Conservation (phyloP, 2,113 vertebrate genomes). For the Progne subis region DNA sequence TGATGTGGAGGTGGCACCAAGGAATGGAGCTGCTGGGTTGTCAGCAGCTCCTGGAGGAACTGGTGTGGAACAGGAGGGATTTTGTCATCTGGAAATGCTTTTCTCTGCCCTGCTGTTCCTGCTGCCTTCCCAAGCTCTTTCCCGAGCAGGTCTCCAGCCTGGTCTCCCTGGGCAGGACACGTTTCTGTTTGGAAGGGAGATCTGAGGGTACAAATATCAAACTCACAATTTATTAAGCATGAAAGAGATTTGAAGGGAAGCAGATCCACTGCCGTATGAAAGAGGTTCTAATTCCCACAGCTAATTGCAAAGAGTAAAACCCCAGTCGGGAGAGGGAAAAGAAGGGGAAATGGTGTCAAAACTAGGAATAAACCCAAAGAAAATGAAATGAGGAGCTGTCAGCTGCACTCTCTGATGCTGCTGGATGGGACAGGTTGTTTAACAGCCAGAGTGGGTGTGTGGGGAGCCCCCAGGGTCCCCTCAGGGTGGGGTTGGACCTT, state of each 20-base stretch:
- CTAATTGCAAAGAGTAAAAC: conserved; percentile 24
- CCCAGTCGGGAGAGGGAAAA: neutral
- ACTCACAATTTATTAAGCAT: neutral
- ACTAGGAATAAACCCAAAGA: neutral
- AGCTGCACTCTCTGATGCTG: neutral
- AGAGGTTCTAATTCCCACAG: neutral
- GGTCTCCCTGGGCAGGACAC: neutral
- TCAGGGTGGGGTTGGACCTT: neutral
- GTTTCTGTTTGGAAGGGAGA: neutral
- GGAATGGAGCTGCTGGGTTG: neutral
- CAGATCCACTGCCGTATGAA: neutral
- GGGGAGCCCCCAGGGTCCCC: neutral
- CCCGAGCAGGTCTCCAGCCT: neutral
- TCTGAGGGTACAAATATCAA: neutral
- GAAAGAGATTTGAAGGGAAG: neutral
- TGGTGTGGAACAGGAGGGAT: neutral
- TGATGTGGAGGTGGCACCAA: neutral
- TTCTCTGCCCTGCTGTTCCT: neutral
- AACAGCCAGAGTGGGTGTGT: accelerated
- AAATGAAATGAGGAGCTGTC: neutral
- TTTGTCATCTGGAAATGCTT: neutral
- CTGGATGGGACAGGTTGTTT: neutral
- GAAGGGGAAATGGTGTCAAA: neutral
- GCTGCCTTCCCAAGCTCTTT: neutral
- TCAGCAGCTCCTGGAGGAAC: neutral